Base-by-base conservation (phyloP, 92 coral and sea anemone species). In the Porites evermanni region DNA sequence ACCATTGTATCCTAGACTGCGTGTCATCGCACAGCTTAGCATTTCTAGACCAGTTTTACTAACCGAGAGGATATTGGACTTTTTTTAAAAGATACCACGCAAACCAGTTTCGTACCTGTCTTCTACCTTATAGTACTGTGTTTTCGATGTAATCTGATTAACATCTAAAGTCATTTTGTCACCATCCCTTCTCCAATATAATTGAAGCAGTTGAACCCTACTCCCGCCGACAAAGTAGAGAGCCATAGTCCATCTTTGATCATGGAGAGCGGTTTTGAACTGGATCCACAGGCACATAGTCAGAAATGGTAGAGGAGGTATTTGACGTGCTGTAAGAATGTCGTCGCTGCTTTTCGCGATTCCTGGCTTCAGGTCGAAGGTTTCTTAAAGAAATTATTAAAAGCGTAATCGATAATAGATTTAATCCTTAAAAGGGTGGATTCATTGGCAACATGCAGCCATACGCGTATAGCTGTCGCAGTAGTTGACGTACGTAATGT, bases 261-360 rank as follows among this genome's bases (percentile, higher is more conserved):
- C 16, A n/a, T 20, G 12, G 6, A 6, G 0, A 11, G 9, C n/a
- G 8, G 63, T 51, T 20, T 44, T 18, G 51, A 79, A 79, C 21
- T 72, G 83, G 29, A 64, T 38, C 83, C 83, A 79, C 61, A 44
- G 19, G 72, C 83, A 65, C 61, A 79, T 19, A 29, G 83, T 64
- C 7, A 79, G 68, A 10, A 52, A 44, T 6, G 83, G 61, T 2
- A 79, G 83, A 50, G 44, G 83, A 8, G 83, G 83, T 3, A 79
- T 79, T 53, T 65, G 71, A 20, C 83, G 72, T 26, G 66, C 73
- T 1, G 83, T 38, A 47, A 79, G 47, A 38, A 0, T 10, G 1
- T 44, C 10, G 26, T 72, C 59, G 19, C 19, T 58, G n/a, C n/a
- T 8, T 4, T 50, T 8, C 17, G 20, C 32, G n/a, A 13, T 52